Percentiles rank a stretch among this genome's conserved stretches.
phyloP scores from a whole-genome alignment of 1,140 invertebrate species.

The Chlorops oryzae region DNA sequence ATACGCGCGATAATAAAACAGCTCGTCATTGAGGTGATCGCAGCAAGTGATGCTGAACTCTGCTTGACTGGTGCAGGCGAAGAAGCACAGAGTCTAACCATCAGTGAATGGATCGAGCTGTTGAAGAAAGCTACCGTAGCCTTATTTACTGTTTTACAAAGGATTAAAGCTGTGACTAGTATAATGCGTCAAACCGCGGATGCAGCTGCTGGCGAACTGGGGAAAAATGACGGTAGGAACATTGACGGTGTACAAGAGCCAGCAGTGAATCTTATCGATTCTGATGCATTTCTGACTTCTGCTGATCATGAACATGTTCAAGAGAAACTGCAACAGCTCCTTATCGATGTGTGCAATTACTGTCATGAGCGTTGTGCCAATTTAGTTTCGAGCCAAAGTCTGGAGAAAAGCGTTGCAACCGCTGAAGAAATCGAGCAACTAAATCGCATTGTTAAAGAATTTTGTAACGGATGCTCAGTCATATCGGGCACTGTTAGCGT shows the following conservation, averaged over 20 bases:
- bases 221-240: slow-evolving; percentile 42
- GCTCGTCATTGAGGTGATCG: slow-evolving; percentile 72
- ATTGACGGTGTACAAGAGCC: slow-evolving; percentile 27
- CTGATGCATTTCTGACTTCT: slow-evolving; percentile 63
- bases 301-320: slow-evolving; percentile 64
- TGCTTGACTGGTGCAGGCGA: slow-evolving; percentile 64
- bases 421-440: slow-evolving; percentile 73
- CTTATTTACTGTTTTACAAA: slow-evolving; percentile 55
- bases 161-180: slow-evolving; percentile 64
- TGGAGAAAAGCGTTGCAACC: slow-evolving; percentile 59
- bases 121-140: slow-evolving; percentile 68
- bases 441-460: slow-evolving; percentile 70
- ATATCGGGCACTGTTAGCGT: slow-evolving; percentile 75
- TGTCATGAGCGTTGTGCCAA: slow-evolving; percentile 86
- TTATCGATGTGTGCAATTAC: slow-evolving; percentile 79
- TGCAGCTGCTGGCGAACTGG: slow-evolving; percentile 53
- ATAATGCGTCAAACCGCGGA: slow-evolving; percentile 62
- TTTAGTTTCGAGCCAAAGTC: slow-evolving; percentile 69
- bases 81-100: slow-evolving; percentile 58
- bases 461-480: slow-evolving; percentile 68
- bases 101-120: slow-evolving; percentile 73
- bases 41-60: slow-evolving; percentile 57
- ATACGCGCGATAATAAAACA: slow-evolving; percentile 86
- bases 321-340: slow-evolving; percentile 66
- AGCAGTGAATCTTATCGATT: slow-evolving; percentile 53